phyloP scores from a whole-genome alignment of 1,140 invertebrate genomes.

The Mercenaria mercenaria region DNA sequence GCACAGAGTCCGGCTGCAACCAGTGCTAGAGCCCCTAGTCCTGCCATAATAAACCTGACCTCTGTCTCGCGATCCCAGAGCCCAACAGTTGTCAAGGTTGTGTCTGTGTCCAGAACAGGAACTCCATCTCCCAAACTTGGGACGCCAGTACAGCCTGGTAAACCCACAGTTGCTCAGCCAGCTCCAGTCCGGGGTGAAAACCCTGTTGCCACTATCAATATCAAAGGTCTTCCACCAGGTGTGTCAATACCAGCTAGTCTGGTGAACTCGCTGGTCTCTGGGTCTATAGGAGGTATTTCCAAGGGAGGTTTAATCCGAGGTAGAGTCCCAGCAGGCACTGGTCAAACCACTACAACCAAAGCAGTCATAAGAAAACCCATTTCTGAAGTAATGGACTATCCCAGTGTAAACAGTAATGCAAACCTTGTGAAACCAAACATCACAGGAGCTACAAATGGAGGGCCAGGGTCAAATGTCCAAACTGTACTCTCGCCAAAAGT shows the following conservation, averaged over 20 bases:
- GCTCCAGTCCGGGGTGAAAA: slow-evolving; percentile 17
- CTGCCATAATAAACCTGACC: slow-evolving; percentile 17
- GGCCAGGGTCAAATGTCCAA: not conserved
- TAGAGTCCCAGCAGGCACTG: not conserved
- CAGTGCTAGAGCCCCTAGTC: not conserved
- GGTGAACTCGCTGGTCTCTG: slow-evolving; percentile 60
- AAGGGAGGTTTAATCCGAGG: slow-evolving; percentile 20
- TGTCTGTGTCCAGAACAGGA: slow-evolving; percentile 50
- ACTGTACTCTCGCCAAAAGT: not conserved
- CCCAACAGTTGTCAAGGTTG: slow-evolving; percentile 60
- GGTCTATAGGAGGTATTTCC: slow-evolving; percentile 55
- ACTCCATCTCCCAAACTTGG: not conserved
- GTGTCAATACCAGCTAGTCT: slow-evolving; percentile 57
- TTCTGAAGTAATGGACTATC: not conserved
- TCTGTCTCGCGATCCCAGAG: slow-evolving; percentile 6
- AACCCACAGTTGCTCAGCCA: not conserved
- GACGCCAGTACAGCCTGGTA: not conserved
- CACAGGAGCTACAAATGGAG: not conserved
- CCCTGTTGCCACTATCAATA: slow-evolving; percentile 61
- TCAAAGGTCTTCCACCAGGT: slow-evolving; percentile 62
- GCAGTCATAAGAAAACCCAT: not conserved
- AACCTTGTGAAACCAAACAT: not conserved
- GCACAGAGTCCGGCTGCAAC: not conserved
- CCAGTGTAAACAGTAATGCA: not conserved
- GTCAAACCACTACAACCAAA: not conserved